Conservation (phyloP, 2,113 vertebrate species). For the Laticauda colubrina region DNA sequence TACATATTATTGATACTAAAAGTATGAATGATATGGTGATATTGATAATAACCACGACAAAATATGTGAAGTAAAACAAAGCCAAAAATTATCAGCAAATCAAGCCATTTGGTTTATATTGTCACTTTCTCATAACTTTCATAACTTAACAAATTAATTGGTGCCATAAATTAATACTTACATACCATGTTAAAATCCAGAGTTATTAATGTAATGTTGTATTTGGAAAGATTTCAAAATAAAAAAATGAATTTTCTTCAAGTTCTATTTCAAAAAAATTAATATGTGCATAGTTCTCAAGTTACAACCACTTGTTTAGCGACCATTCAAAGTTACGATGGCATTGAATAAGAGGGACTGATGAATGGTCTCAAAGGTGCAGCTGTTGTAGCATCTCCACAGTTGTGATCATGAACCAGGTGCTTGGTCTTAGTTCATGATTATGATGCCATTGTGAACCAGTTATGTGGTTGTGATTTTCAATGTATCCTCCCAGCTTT, state of each 20-base stretch:
- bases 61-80: not conserved
- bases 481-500: not conserved
- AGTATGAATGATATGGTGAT: not conserved
- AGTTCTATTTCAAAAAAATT: not conserved
- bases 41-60: not conserved
- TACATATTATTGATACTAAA: not conserved
- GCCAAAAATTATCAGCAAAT: not conserved
- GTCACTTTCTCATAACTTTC: not conserved
- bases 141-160: not conserved
- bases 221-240: not conserved
- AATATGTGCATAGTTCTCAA: not conserved
- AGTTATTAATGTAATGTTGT: not conserved
- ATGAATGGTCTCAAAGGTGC: not conserved
- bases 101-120: not conserved
- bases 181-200: not conserved
- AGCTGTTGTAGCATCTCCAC: not conserved
- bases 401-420: not conserved
- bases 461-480: not conserved
- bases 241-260: not conserved
- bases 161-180: not conserved
- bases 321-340: not conserved
- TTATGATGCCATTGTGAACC: not conserved
- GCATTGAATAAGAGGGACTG: not conserved
- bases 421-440: not conserved
- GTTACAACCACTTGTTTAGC: not conserved